Evolutionary conservation across 1,140 invertebrate species (phyloP).

Genomic region (Sipha flava): DNA sequence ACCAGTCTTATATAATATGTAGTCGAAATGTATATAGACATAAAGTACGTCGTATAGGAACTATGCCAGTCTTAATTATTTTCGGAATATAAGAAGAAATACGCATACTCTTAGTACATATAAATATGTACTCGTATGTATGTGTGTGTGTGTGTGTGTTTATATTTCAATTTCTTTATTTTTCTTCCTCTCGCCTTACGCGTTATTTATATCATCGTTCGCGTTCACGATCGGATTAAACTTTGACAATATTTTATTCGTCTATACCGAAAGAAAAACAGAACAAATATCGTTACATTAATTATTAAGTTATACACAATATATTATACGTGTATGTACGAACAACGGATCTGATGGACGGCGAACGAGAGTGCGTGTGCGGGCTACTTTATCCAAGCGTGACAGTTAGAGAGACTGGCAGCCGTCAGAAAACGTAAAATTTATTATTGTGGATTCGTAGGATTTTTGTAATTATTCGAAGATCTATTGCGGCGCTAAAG

Average conservation of each 20-base stretch:
- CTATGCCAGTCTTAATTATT: background rate
- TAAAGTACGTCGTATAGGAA: background rate
- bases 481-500: too few relatives aligned
- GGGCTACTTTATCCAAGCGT: too few relatives aligned
- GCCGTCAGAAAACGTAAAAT: too few relatives aligned
- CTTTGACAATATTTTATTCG: constrained; percentile 10
- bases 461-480: too few relatives aligned
- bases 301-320: background rate
- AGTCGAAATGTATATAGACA: background rate
- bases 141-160: background rate
- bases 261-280: background rate
- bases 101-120: background rate
- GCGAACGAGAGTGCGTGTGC: too few relatives aligned
- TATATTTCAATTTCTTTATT: background rate
- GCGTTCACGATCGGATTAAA: background rate
- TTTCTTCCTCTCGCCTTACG: background rate
- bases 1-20: background rate
- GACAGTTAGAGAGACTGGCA: too few relatives aligned
- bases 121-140: too few relatives aligned
- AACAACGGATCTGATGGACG: background rate
- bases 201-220: background rate
- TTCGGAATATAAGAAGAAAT: background rate
- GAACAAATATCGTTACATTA: background rate
- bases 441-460: too few relatives aligned
- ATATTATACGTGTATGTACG: too few relatives aligned